A percentile compares a stretch with the other conserved stretches of the same genome.
Evolutionary conservation across 2,113 vertebrate genomes (phyloP).

Genomic region (Ondatra zibethicus): DNA sequence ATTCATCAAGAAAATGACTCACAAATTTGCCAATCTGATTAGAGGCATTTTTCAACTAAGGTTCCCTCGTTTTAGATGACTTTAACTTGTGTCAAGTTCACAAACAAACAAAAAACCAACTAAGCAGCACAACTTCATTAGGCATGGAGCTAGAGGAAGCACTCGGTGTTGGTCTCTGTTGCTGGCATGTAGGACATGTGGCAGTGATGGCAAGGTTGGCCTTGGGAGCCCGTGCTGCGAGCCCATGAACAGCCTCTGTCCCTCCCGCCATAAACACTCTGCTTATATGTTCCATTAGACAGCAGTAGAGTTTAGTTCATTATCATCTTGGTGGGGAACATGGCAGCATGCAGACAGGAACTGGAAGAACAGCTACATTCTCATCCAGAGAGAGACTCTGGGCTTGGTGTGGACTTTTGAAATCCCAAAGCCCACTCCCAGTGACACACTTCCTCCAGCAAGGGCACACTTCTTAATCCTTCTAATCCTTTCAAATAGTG

Average conservation of each 20-base stretch:
- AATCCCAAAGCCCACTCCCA: not conserved
- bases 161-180: not conserved
- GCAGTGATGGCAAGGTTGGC: not conserved
- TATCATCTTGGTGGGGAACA: too few species aligned
- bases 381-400: not conserved
- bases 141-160: not conserved
- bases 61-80: too few species aligned
- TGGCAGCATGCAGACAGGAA: too few species aligned
- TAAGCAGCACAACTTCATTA: not conserved
- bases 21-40: not conserved
- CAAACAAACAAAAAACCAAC: too few species aligned
- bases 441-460: not conserved
- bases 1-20: not conserved
- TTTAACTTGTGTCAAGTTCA: not conserved
- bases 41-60: not conserved
- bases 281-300: too few species aligned
- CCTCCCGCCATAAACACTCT: not conserved
- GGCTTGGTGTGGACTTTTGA: not conserved
- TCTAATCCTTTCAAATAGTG: not conserved
- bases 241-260: rapidly evolving
- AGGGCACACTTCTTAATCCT: not conserved
- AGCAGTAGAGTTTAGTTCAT: not conserved
- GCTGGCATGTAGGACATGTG: not conserved
- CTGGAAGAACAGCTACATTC: too few species aligned
- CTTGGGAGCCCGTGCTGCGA: too few species aligned